Percentiles rank a stretch among this genome's conserved stretches.
Evolutionary conservation across 2,113 vertebrate genomes (phyloP).

Genomic region (Phaethon lepturus): DNA sequence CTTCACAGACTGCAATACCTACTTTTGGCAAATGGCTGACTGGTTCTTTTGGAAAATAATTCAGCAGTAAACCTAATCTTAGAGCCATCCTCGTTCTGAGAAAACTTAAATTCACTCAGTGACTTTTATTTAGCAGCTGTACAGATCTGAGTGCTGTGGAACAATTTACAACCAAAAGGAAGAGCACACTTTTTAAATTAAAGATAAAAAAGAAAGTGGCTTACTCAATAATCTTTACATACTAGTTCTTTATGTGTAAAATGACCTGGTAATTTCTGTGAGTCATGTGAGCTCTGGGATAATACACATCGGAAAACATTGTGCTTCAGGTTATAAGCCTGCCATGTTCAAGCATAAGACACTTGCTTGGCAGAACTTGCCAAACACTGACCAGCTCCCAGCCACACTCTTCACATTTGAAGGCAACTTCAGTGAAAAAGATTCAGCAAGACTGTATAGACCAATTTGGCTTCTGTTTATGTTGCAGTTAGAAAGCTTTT

Average conservation of each 20-base stretch:
- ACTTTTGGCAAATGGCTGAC: not conserved
- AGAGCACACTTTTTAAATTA: not conserved
- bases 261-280: not conserved
- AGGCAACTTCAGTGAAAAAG: constrained; percentile 1
- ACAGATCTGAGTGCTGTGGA: not conserved
- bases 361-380: not conserved
- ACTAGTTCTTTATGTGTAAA: not conserved
- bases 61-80: not conserved
- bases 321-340: not conserved
- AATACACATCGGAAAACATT: not conserved
- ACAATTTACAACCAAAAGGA: not conserved
- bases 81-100: not conserved
- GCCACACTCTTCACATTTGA: not conserved
- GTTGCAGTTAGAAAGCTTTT: constrained; percentile 33
- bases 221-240: not conserved
- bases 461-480: constrained; percentile 13
- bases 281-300: not conserved
- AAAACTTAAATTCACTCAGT: not conserved
- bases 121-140: not conserved
- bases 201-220: not conserved
- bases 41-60: not conserved
- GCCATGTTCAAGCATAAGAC: not conserved
- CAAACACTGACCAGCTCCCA: not conserved
- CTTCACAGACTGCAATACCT: not conserved
- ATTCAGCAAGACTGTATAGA: not conserved